Base-by-base conservation (phyloP, 1,140 invertebrate species). In the Hirudo medicinalis region DNA sequence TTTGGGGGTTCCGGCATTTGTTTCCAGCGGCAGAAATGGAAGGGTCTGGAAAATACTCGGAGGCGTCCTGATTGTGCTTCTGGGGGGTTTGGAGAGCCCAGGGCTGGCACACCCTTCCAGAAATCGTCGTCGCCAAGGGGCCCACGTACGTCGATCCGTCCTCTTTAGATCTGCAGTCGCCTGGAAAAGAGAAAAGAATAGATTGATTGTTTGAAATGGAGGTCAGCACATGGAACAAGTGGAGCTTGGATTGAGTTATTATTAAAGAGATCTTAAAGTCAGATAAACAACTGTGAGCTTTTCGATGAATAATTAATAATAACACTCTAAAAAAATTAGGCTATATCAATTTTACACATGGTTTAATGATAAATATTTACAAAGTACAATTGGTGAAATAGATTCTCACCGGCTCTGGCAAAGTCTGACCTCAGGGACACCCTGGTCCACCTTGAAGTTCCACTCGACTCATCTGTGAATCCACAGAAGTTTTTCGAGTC, bases 1-100 rank as follows among this genome's bases (percentile, higher is more conserved):
- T 68, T 15, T 22, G n/a, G 9, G 67, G 67, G 67, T 68, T 68
- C 15, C 67, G 67, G 36, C 67, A 68, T 17, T 68, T 32, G 36
- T 68, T 43, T 68, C 29, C 67, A 13, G 67, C 36, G 19, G 22
- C 15, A 13, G 22, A 22, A 13, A 68, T 11, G n/a, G 22, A 22
- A 22, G n/a, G 25, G 9, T 40, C 67, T 13, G 36, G 25, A 36
- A 68, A 68, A n/a, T 68, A 68, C n/a, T 68, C 67, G 67, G n/a
- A 25, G 0, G 40, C 22, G 36, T 68, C 67, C 67, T 68, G 67
- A n/a, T 68, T 68, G 36, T 68, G 67, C n/a, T 15, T 43, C n/a
- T 68, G 67, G 2, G 67, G 67, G 11, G 36, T 68, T 25, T 68
- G 67, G 8, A 29, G 29, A 9, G 22, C 36, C 67, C 67, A 68